phyloP scores from a whole-genome alignment of 2,113 vertebrate genomes.

The Pleuronectes platessa region DNA sequence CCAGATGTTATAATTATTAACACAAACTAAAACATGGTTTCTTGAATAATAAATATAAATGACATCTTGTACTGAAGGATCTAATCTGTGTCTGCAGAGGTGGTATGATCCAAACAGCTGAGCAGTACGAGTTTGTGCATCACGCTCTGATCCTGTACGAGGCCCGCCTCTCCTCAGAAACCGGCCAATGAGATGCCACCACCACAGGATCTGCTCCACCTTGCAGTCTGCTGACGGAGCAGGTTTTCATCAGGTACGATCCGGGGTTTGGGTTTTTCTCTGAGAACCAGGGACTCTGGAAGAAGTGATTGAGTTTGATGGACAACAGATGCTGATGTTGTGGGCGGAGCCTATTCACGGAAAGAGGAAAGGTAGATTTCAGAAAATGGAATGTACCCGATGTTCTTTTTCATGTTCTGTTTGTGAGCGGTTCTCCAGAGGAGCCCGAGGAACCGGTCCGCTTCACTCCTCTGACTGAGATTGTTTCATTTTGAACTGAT shows the following conservation, averaged over 20 bases:
- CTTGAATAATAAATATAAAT: too few relatives aligned
- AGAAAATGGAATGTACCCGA: conserved; percentile 73
- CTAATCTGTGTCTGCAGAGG: conserved; percentile 81
- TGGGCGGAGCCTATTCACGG: conserved; percentile 49
- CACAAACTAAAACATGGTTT: too few relatives aligned
- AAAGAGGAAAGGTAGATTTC: conserved; percentile 65
- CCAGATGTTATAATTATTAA: too few relatives aligned
- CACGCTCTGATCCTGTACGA: conserved; percentile 92
- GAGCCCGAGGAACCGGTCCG: conserved; percentile 24
- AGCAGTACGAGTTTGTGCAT: conserved; percentile 98
- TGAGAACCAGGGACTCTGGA: neutral
- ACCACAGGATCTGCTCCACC: too few relatives aligned
- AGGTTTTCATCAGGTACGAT: neutral
- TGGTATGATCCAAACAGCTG: conserved; percentile 98
- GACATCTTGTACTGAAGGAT: neutral
- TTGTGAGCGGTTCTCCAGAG: conserved; percentile 10
- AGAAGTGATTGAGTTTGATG: conserved; percentile 4
- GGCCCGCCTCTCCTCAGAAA: conserved; percentile 86
- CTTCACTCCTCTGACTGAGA: conserved; percentile 30
- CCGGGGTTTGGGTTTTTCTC: conserved; percentile 3
- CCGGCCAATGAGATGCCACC: conserved; percentile 82
- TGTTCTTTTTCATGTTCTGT: conserved; percentile 29
- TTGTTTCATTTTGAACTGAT: conserved; percentile 28
- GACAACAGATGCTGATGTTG: conserved; percentile 25
- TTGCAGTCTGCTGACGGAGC: too few relatives aligned